Percentiles rank a stretch among this genome's conserved stretches.
Conservation (phyloP, 64 coral and sea anemone genomes). For the Orbicella faveolata region DNA sequence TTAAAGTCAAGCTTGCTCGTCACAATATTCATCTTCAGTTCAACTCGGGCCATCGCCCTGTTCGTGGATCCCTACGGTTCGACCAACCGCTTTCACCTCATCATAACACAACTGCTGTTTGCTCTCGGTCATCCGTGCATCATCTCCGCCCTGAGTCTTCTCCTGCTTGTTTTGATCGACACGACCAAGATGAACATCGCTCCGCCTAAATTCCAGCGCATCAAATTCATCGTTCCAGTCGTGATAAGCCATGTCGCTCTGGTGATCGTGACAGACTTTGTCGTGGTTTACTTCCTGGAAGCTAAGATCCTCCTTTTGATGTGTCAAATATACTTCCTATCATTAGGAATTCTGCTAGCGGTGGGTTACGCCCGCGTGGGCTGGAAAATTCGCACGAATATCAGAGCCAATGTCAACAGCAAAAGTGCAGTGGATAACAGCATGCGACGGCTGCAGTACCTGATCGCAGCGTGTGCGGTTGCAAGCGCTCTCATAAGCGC, state of each 20-base stretch:
- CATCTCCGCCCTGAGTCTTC: constrained; percentile 66
- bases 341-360: constrained; percentile 52
- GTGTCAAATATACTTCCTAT: constrained; percentile 73
- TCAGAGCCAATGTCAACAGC: constrained; percentile 36
- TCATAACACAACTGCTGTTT: constrained; percentile 56
- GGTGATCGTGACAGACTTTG: constrained; percentile 66
- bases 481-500: neutral
- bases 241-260: constrained; percentile 65
- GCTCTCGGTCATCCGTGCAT: constrained; percentile 79
- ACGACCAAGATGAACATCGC: constrained; percentile 94
- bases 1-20: constrained; percentile 66
- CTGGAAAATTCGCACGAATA: constrained; percentile 72
- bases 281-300: constrained; percentile 60
- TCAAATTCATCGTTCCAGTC: constrained; percentile 68
- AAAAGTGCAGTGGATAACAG: constrained; percentile 54
- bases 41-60: constrained; percentile 53
- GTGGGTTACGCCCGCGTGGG: constrained; percentile 69
- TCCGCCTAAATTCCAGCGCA: constrained; percentile 79
- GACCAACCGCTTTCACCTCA: constrained; percentile 30
- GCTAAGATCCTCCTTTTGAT: constrained; percentile 70
- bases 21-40: constrained; percentile 64
- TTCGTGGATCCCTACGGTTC: constrained; percentile 78
- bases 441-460: constrained; percentile 63
- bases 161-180: constrained; percentile 90
- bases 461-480: constrained; percentile 53